Evolutionary conservation across 2,797 vertebrate species (phyloP).

Genomic region (Podarcis lilfordi): DNA sequence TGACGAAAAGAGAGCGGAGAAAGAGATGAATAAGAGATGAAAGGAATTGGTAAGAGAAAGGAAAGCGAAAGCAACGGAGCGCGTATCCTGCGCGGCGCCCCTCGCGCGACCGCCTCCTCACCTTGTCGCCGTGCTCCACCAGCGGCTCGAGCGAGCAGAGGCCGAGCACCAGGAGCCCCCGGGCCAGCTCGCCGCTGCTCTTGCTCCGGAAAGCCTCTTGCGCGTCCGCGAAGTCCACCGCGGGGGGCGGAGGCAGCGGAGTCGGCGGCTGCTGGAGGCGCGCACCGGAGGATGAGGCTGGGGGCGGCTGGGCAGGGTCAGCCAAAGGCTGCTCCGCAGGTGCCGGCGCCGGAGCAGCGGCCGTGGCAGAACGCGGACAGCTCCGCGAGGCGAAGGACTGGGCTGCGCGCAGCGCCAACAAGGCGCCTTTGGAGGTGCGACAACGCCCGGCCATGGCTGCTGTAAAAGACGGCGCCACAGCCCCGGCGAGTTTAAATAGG

Average conservation of each 20-base stretch:
- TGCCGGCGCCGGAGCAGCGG: constrained; percentile 22
- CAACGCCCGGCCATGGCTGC: rapidly evolving
- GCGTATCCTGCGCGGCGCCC: not conserved
- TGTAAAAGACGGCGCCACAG: rapidly evolving
- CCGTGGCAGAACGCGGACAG: constrained; percentile 13
- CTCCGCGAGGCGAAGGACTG: not conserved
- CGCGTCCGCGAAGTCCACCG: constrained; percentile 86
- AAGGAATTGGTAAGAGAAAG: too few relatives aligned
- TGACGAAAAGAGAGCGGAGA: too few relatives aligned
- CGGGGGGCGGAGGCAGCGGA: constrained; percentile 61
- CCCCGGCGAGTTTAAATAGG: not conserved
- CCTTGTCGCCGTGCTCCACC: constrained; percentile 85
- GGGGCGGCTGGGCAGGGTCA: not conserved
- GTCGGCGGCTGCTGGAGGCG: constrained; percentile 8
- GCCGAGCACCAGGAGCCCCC: constrained; percentile 88
- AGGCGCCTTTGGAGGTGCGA: rapidly evolving
- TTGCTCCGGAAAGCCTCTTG: constrained; percentile 90
- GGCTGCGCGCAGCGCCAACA: rapidly evolving
- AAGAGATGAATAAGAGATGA: too few relatives aligned
- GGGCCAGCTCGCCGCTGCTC: constrained; percentile 83
- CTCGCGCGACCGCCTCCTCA: constrained; percentile 13
- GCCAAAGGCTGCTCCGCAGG: not conserved
- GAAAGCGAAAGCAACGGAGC: too few relatives aligned
- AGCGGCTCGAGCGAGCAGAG: constrained; percentile 86
- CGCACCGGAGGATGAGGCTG: constrained; percentile 41